Conservation (phyloP, 2,113 vertebrate genomes). For the Cinclus mexicanus region DNA sequence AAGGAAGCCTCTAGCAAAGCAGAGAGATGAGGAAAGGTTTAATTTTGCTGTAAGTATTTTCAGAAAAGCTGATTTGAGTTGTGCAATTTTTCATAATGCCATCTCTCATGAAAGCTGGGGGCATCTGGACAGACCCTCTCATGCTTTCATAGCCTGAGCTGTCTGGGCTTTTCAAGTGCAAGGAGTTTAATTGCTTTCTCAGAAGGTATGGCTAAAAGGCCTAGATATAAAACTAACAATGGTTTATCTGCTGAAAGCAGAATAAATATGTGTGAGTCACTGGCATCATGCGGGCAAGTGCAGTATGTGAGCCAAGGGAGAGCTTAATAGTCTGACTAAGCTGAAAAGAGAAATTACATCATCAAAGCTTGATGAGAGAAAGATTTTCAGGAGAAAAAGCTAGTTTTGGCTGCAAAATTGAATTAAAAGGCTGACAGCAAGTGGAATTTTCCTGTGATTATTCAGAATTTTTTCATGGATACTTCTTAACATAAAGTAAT, state of each 20-base stretch:
- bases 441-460: neutral
- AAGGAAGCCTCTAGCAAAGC: neutral
- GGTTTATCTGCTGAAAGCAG: neutral
- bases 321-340: neutral
- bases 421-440: constrained; percentile 20
- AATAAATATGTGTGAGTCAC: constrained; percentile 43
- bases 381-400: neutral
- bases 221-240: neutral
- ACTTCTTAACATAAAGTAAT: neutral
- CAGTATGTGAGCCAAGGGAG: neutral
- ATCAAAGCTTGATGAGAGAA: neutral
- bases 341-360: constrained; percentile 13
- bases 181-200: constrained; percentile 1
- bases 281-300: neutral
- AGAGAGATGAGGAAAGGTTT: neutral
- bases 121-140: neutral
- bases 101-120: neutral
- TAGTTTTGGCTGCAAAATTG: neutral
- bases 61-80: neutral
- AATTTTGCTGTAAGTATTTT: neutral
- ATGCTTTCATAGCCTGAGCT: neutral
- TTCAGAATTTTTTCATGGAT: neutral
- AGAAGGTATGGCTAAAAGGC: neutral
- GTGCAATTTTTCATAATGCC: neutral
- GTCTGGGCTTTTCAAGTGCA: neutral